phyloP scores from a whole-genome alignment of 2,113 vertebrate genomes.

The Uria lomvia region DNA sequence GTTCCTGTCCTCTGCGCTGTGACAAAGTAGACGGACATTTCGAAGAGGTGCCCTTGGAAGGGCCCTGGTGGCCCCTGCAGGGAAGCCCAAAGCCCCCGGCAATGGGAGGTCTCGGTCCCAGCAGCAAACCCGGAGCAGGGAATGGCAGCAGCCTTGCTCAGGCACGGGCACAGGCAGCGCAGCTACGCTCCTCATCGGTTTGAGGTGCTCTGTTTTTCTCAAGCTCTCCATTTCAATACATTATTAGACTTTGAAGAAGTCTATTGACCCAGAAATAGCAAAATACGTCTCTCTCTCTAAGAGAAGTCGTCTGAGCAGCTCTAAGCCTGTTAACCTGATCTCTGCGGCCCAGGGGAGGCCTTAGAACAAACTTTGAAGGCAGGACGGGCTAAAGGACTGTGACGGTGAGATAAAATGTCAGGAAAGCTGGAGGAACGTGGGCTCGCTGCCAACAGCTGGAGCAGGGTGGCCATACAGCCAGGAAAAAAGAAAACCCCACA shows the following conservation, averaged over 20 bases:
- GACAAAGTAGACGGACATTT: background rate
- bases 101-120: rapidly evolving
- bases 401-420: background rate
- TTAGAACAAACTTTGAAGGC: background rate
- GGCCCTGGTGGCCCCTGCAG: background rate
- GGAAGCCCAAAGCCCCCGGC: too few species aligned
- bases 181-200: background rate
- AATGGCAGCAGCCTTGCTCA: background rate
- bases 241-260: background rate
- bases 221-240: background rate
- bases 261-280: constrained; percentile 26
- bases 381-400: background rate
- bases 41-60: background rate
- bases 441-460: background rate
- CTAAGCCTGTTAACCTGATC: constrained; percentile 19
- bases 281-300: background rate
- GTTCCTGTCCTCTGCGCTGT: background rate
- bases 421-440: background rate
- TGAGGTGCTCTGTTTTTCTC: background rate
- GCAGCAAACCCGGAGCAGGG: background rate
- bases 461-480: background rate
- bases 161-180: background rate
- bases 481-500: background rate
- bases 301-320: background rate
- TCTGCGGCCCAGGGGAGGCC: background rate